Percentiles rank a stretch among this genome's conserved stretches.
These are phyloP conservation scores for Spongia lamella DNA, from an alignment of 37 sponge, comb jelly and placozoan species.

Conservation along the genomic window DNA sequence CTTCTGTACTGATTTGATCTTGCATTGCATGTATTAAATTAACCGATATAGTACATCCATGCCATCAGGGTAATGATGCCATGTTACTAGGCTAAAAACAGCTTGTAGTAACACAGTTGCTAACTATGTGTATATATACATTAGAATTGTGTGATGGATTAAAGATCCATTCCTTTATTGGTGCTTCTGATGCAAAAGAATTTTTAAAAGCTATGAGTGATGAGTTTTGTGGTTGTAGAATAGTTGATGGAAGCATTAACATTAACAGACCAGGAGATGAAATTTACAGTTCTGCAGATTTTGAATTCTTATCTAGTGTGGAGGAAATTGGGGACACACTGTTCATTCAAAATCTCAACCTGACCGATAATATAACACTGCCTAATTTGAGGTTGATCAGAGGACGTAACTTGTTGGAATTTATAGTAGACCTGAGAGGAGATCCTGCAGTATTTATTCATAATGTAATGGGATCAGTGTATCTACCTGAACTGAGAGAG, in stretches of 20 bases:
- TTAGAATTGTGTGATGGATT: too few relatives aligned
- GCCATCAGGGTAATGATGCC: too few relatives aligned
- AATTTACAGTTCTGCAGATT: conserved; percentile 12
- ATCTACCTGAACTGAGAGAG: conserved; percentile 57
- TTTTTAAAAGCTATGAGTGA: neutral
- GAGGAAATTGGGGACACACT: conserved; percentile 45
- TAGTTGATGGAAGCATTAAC: conserved; percentile 44
- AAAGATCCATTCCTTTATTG: too few relatives aligned
- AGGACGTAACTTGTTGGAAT: conserved; percentile 10
- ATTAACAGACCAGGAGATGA: conserved; percentile 2
- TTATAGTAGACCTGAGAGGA: neutral
- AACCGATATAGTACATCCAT: too few relatives aligned
- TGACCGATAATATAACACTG: conserved; percentile 25
- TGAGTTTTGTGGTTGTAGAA: conserved; percentile 62
- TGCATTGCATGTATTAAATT: too few relatives aligned
- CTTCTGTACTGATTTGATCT: too few relatives aligned
- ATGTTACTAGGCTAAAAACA: too few relatives aligned
- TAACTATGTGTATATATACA: too few relatives aligned
- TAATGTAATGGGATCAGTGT: conserved; percentile 8
- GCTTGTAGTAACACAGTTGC: too few relatives aligned
- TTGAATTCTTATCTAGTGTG: conserved; percentile 53
- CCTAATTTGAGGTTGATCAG: conserved; percentile 61
- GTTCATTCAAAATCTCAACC: conserved; percentile 14
- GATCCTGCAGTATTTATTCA: conserved; percentile 8
- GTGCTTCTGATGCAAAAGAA: too few relatives aligned